Conservation (phyloP, 2,888 invertebrate genomes). For the Limnephilus lunatus region DNA sequence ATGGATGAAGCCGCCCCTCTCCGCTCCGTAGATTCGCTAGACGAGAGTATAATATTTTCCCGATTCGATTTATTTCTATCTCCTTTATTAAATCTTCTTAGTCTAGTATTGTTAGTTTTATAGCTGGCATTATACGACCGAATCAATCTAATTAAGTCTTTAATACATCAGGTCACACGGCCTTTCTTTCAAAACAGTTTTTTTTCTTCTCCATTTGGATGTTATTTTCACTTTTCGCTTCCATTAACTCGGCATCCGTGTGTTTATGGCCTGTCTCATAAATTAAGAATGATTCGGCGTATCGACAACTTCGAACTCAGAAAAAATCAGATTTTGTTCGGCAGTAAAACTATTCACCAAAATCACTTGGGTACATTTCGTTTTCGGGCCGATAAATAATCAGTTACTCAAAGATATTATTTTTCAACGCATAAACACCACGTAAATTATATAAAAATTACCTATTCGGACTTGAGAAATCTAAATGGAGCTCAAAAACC, state of each 20-base stretch:
- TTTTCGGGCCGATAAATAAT: constrained; percentile 40
- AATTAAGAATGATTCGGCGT: constrained; percentile 50
- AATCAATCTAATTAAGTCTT: constrained; percentile 39
- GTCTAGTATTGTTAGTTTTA: constrained; percentile 24
- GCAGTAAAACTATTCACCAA: constrained; percentile 51
- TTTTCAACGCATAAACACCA: constrained; percentile 56
- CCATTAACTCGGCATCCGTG: constrained; percentile 49
- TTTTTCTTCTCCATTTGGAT: constrained; percentile 23
- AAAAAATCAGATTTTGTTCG: constrained; percentile 30
- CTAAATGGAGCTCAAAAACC: constrained; percentile 43
- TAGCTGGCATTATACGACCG: constrained; percentile 11
- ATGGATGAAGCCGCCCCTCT: constrained; percentile 62
- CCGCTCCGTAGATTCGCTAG: constrained; percentile 24
- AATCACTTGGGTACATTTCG: constrained; percentile 52
- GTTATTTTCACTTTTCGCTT: constrained; percentile 53
- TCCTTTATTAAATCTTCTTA: constrained; percentile 19
- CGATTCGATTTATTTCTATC: constrained; percentile 41
- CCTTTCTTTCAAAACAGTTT: constrained; percentile 12
- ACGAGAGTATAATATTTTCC: constrained; percentile 24
- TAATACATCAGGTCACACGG: constrained; percentile 39
- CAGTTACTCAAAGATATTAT: constrained; percentile 51
- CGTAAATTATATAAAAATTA: constrained; percentile 44
- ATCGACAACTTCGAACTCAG: constrained; percentile 37
- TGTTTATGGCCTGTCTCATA: constrained; percentile 48
- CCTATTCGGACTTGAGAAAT: constrained; percentile 16